A percentile compares a stretch with the other conserved stretches of the same genome.
Evolutionary conservation across 2,113 vertebrate genomes (phyloP).

Genomic region (Nothocercus julius): DNA sequence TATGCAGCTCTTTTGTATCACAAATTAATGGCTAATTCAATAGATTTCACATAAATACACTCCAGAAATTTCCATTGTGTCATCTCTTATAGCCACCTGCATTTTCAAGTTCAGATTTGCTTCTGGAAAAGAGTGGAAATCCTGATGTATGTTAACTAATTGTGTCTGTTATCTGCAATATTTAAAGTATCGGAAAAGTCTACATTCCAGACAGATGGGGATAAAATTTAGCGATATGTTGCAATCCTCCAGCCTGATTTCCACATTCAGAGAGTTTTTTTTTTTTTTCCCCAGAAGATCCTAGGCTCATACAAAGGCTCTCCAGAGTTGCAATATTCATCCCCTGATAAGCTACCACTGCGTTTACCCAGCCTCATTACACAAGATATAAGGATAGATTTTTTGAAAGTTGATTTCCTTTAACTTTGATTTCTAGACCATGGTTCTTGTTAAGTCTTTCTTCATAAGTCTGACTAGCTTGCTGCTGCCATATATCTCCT

Average conservation of each 20-base stretch:
- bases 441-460: not conserved
- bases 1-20: not conserved
- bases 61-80: not conserved
- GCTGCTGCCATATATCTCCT: not conserved
- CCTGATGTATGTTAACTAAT: not conserved
- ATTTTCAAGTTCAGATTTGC: not conserved
- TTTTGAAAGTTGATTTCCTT: not conserved
- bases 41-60: not conserved
- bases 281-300: not conserved
- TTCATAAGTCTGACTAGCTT: not conserved
- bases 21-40: not conserved
- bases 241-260: rapidly evolving
- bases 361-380: not conserved
- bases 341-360: not conserved
- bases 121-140: not conserved
- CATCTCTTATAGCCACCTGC: not conserved
- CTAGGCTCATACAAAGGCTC: not conserved
- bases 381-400: not conserved
- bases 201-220: not conserved
- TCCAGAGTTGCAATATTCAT: not conserved
- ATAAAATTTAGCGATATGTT: not conserved
- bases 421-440: not conserved
- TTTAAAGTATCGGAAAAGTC: not conserved
- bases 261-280: not conserved
- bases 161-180: not conserved